Percentiles rank a stretch among this genome's conserved stretches.
Conservation (phyloP, 2,888 invertebrate species). For the Mechanitis mazaeus region DNA sequence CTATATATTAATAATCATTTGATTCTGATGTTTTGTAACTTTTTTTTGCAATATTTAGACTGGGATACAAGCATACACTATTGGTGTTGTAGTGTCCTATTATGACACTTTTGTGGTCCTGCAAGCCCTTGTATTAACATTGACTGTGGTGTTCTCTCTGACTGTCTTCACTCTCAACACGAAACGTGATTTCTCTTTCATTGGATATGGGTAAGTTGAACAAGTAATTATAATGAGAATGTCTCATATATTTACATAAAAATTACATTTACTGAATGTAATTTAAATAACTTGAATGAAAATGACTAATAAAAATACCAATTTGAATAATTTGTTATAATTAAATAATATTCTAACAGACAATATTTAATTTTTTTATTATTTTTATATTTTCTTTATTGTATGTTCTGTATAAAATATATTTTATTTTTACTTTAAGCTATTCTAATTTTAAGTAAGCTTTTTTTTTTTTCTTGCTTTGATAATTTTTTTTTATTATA, state of each 20-base stretch:
- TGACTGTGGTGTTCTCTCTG: slow-evolving; percentile 83
- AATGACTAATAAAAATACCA: too few species aligned
- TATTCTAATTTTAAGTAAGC: too few species aligned
- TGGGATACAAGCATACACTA: slow-evolving; percentile 84
- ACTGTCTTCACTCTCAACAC: slow-evolving; percentile 91
- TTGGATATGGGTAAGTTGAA: slow-evolving; percentile 82
- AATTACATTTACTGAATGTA: too few species aligned
- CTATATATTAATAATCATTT: not conserved
- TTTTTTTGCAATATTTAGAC: slow-evolving; percentile 75
- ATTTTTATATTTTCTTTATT: too few species aligned
- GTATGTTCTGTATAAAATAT: too few species aligned
- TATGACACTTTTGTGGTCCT: slow-evolving; percentile 86
- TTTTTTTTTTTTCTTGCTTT: not conserved
- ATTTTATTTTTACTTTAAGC: too few species aligned
- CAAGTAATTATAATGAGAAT: not conserved
- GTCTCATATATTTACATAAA: too few species aligned
- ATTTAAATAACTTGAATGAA: too few species aligned
- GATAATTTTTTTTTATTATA: not conserved
- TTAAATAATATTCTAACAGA: too few species aligned
- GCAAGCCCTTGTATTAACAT: slow-evolving; percentile 86
- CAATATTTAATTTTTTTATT: too few species aligned
- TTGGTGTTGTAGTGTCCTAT: slow-evolving; percentile 87
- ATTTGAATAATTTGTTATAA: too few species aligned
- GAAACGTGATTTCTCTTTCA: slow-evolving; percentile 87
- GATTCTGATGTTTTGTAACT: not conserved